Base-by-base conservation (phyloP, 2,888 invertebrate species). In the Crematogaster levior region DNA sequence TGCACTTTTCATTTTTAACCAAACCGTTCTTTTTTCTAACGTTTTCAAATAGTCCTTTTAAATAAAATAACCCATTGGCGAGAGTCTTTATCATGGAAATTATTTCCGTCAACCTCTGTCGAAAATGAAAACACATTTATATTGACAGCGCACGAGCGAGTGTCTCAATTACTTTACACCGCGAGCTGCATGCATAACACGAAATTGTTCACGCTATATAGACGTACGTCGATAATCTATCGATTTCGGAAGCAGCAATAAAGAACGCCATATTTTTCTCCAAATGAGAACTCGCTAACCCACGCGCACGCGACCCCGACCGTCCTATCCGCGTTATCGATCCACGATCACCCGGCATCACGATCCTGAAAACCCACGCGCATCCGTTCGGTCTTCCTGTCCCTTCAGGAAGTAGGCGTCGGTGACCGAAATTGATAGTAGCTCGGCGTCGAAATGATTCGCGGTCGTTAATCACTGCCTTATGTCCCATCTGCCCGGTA, bases 361-460 rank as follows among this genome's bases (percentile, higher is more conserved):
- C 58, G 75, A 85, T 83, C 43, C 60, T 27, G 37, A 21, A 81
- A 53, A 79, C 86, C 88, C 82, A 84, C 88, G 75, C 85, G 37
- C 74, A 61, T 87, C 88, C 88, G 82, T 37, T 30, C 51, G 70
- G 34, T 30, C 83, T 81, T 88, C 86, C 88, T 81, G 85, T 40
- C 9, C 53, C 18, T 77, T 70, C 85, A 84, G 88, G 88, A 89
- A 87, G 85, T 89, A 83, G 85, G 88, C 85, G 88, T 88, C 80
- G 86, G 80, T 82, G 87, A 81, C 85, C 84, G 84, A 84, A 89
- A 85, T 84, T 86, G 88, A 88, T 88, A 88, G 56, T 1, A 7
- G 43, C 77, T 24, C 27, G 37, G 9, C 12, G 43, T 66, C 40
- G 53, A 58, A 68, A 46, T 58, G 43, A 56, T 63, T 75, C n/a